Evolutionary conservation across 2,113 vertebrate genomes (phyloP).

Genomic region (Ciconia maguari): DNA sequence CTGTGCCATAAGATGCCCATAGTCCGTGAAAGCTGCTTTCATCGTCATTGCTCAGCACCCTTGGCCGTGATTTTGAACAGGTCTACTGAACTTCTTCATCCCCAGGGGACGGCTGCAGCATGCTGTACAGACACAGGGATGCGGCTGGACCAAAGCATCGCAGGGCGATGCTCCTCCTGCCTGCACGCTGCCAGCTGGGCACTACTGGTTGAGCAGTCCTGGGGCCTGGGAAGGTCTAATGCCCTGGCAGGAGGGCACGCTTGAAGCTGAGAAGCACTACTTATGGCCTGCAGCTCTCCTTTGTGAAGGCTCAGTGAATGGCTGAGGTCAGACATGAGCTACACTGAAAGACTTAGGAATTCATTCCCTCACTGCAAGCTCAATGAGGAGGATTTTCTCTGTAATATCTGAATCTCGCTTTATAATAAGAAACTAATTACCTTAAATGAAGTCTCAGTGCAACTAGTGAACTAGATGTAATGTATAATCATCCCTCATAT

Average conservation of each 20-base stretch:
- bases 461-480: not conserved
- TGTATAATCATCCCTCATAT: not conserved
- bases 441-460: conserved; percentile 9
- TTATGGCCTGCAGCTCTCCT: not conserved
- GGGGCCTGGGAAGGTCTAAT: not conserved
- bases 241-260: not conserved
- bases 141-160: not conserved
- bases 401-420: not conserved
- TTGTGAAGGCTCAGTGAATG: not conserved
- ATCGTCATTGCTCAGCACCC: not conserved
- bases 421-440: conserved; percentile 11
- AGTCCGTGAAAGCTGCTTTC: not conserved
- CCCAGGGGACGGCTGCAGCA: fast-evolving
- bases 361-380: not conserved
- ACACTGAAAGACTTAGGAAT: not conserved
- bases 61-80: not conserved
- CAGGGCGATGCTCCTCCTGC: not conserved
- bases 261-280: not conserved
- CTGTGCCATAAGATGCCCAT: not conserved
- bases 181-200: not conserved
- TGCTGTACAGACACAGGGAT: not conserved
- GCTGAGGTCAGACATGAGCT: not conserved
- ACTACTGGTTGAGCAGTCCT: not conserved
- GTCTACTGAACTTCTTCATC: not conserved
- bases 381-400: not conserved